phyloP scores from a whole-genome alignment of 2,888 invertebrate genomes.

The Merodon equestris region DNA sequence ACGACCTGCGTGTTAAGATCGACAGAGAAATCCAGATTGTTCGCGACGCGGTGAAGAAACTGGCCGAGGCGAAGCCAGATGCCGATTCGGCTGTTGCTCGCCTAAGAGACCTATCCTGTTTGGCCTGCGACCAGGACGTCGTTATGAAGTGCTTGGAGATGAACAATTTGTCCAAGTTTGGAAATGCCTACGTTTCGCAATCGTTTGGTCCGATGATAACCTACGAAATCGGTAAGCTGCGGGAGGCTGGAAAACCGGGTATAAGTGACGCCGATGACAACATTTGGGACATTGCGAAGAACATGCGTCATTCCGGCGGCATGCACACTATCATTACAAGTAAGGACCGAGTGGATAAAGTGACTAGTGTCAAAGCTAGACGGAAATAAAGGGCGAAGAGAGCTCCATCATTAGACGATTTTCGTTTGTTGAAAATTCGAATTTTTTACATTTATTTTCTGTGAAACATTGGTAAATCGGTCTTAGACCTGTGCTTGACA shows the following conservation, averaged over 20 bases:
- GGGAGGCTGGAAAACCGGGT: slow-evolving; percentile 75
- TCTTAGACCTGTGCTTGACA: too few species aligned
- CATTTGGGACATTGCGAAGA: slow-evolving; percentile 12
- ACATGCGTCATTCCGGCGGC: slow-evolving; percentile 86
- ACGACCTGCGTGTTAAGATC: slow-evolving; percentile 84
- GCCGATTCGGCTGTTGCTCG: slow-evolving; percentile 85
- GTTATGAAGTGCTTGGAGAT: slow-evolving; percentile 84
- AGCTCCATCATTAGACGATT: not conserved
- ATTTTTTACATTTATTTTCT: too few species aligned
- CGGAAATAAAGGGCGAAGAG: not conserved
- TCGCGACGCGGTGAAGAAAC: slow-evolving; percentile 72
- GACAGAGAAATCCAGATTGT: slow-evolving; percentile 78
- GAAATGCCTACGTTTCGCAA: slow-evolving; percentile 81
- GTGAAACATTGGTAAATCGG: too few species aligned
- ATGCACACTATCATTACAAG: slow-evolving; percentile 87
- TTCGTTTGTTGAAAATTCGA: not conserved
- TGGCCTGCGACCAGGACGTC: slow-evolving; percentile 88
- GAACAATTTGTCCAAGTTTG: slow-evolving; percentile 79
- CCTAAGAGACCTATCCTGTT: slow-evolving; percentile 86
- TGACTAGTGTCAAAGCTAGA: slow-evolving; percentile 44
- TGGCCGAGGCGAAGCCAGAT: slow-evolving; percentile 75
- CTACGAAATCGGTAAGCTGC: slow-evolving; percentile 83
- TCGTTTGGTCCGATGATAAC: slow-evolving; percentile 86
- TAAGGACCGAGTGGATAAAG: slow-evolving; percentile 82
- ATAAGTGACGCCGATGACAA: not conserved